Base-by-base conservation (phyloP, 2,888 invertebrate genomes). In the Bombylius discolor region DNA sequence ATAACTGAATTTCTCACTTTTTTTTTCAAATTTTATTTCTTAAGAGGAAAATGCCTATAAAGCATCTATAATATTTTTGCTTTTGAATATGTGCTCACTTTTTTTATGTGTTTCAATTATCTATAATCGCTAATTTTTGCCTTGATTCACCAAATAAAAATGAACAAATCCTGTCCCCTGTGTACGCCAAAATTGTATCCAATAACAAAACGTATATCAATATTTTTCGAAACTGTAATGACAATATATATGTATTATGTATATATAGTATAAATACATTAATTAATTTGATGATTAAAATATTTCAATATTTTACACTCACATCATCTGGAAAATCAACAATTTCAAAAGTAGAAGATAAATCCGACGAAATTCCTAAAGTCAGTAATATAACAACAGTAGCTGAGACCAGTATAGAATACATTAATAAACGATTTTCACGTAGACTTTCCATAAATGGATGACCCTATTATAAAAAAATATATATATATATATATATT, bases 401-500 rank as follows among this genome's bases (percentile, higher is more conserved):
- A 36, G 87, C 87, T 7, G 96, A 93, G 61, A 86, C 79, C 58
- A 91, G 63, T 60, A 99, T 81, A 68, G 96, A 95, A 78, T 92
- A 96, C 67, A 98, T 75, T 61, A 99, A 79, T 5, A 94, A 85
- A 69, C 87, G 89, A 77, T 99, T 99, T 72, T 95, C 91, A 49
- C 78, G 78, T 53, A 99, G 77, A 67, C 94, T 91, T 74, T 98
- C 97, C 99, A 99, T 99, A 70, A 93, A 99, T 4, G 99, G 99
- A 72, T 93, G 88, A 7, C 99, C 99, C 96, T 97, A 70, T 5
- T 11, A 42, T 8, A 42, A 42, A 11, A 42, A 42, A 42, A 42
- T 39, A 7, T 9, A 9, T 9, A 39, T 8, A 9, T 39, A 9
- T 39, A 9, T 39, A 9, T 36, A 39, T 8, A 39, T 39, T 39